Base-by-base conservation (phyloP, 2,888 invertebrate genomes). In the Priapulus caudatus region DNA sequence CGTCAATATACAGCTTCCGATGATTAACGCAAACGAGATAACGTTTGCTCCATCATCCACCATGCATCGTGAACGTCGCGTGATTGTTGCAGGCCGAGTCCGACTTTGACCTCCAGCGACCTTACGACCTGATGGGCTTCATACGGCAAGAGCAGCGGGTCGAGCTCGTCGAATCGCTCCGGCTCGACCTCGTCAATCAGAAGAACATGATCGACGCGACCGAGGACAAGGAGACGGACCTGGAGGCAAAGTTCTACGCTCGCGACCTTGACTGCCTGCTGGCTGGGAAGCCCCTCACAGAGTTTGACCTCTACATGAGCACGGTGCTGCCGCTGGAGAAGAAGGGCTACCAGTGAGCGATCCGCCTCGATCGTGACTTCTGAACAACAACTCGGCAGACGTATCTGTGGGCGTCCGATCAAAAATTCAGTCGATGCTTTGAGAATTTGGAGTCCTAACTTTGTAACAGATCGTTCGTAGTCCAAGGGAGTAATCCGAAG, bases 71-170 rank as follows among this genome's bases (percentile, higher is more conserved):
- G n/a, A n/a, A n/a, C n/a, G n/a, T n/a, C n/a, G n/a, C n/a, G n/a
- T n/a, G n/a, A n/a, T n/a, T n/a, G n/a, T n/a, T n/a, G n/a, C 61
- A 86, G 86, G 68, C 78, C 61, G 81, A 83, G 63, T 82, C 84
- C 2, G 79, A 82, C 2, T 85, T 82, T 71, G 78, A 81, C 68
- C 73, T 86, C 71, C 77, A 79, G 33, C 75, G 79, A 22, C 82
- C 86, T 0, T 80, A 82, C 64, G 85, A 86, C 67, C 73, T 87
- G 45, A 72, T 86, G 51, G 80, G 82, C 2, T 79, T 86, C 62
- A 70, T 86, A 63, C 82, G 83, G 56, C 86, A 87, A 72, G 85
- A 85, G 64, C 79, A 79, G 43, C 73, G 83, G 20, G 78, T 78
- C 66, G 75, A 77, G 48, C 77, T 77, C 55, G 78, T 82, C 47